A percentile compares a stretch with the other conserved stretches of the same genome.
phyloP scores from a whole-genome alignment of 1,140 invertebrate species.

The Berghia stephanieae region DNA sequence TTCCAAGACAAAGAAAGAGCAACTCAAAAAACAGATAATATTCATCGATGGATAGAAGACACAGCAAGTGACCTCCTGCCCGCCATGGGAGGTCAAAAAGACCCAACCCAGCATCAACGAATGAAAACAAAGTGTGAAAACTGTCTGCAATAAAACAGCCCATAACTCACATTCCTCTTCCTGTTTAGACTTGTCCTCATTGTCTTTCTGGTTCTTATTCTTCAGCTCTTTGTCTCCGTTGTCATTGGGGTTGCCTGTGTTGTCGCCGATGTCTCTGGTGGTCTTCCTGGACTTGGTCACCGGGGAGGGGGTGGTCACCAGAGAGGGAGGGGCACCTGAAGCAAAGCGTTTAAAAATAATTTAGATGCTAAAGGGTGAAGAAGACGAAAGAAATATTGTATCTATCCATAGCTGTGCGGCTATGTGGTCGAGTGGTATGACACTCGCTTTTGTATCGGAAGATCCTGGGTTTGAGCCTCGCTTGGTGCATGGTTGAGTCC shows the following conservation, averaged over 20 bases:
- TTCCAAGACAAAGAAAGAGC: no score
- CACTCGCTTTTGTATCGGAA: no score
- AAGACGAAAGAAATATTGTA: no score
- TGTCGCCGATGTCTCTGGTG: conserved; percentile 42
- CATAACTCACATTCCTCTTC: conserved; percentile 4
- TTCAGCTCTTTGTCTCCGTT: background rate
- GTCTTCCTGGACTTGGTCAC: conserved; percentile 46
- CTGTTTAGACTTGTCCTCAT: conserved; percentile 15
- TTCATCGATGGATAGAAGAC: no score
- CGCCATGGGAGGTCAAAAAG: no score
- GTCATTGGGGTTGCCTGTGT: conserved; percentile 10
- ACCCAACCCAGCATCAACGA: background rate
- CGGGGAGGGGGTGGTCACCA: conserved; percentile 35
- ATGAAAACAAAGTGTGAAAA: background rate
- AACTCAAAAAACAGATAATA: background rate
- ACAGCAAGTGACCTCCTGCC: no score
- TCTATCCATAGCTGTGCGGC: no score
- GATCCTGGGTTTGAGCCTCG: no score
- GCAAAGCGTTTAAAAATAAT: no score
- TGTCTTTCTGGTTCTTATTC: background rate
- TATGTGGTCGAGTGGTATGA: no score
- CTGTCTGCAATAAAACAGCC: no score
- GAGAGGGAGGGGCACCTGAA: conserved; percentile 29
- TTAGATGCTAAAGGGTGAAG: conserved; percentile 25
- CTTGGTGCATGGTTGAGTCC: no score